These are phyloP conservation scores for Melipona beecheii DNA, from an alignment of 2,888 invertebrate genomes.

Conservation along the genomic window DNA sequence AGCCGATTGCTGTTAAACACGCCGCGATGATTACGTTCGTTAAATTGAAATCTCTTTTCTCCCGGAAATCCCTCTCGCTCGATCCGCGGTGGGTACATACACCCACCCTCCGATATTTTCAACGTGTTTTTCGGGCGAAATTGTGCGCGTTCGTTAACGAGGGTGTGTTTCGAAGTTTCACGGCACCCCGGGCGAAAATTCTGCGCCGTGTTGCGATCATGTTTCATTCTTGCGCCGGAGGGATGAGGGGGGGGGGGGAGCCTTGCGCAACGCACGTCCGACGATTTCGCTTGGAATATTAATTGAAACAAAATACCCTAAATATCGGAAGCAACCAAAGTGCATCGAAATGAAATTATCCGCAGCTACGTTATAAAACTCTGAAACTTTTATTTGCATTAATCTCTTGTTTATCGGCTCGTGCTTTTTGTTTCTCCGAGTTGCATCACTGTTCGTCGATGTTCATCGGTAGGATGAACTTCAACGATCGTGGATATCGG, in stretches of 20 bases:
- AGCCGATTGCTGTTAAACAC: neutral
- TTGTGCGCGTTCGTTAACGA: constrained; percentile 8
- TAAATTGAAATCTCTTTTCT: neutral
- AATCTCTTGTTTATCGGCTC: neutral
- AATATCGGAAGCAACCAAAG: neutral
- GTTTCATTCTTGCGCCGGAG: neutral
- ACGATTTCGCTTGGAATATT: neutral
- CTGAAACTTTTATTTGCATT: neutral
- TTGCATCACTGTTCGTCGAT: too few species aligned
- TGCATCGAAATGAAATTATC: neutral
- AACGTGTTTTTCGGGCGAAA: neutral
- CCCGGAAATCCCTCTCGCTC: neutral
- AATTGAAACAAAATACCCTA: neutral
- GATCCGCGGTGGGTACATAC: neutral
- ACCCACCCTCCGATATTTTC: neutral
- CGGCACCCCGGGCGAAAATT: neutral
- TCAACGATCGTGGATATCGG: too few species aligned
- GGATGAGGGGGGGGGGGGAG: too few species aligned
- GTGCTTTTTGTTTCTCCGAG: neutral
- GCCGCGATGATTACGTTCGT: neutral
- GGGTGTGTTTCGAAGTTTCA: neutral
- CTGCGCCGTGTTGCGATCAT: neutral
- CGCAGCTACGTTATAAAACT: neutral
- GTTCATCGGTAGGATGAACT: too few species aligned
- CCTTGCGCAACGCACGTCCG: neutral